These are phyloP conservation scores for Pseudopleuronectes americanus DNA, from an alignment of 2,797 vertebrate genomes.

Conservation along the genomic window DNA sequence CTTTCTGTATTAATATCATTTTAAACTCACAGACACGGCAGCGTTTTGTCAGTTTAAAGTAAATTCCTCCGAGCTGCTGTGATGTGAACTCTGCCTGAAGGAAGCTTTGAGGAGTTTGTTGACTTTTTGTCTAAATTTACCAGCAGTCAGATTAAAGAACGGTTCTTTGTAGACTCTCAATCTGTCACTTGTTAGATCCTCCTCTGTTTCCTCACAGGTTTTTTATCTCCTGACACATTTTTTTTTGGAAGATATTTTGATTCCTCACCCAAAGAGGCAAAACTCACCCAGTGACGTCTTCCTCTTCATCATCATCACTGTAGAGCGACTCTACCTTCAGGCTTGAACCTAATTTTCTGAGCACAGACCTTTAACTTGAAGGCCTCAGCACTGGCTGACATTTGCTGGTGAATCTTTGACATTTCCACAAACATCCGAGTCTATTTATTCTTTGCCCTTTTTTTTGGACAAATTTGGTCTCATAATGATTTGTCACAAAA, in stretches of 20 bases:
- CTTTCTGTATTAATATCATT: no score
- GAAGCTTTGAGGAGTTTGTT: slow-evolving; percentile 29
- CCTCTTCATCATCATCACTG: neutral
- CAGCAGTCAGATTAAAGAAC: slow-evolving; percentile 1
- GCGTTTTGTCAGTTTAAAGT: slow-evolving; percentile 32
- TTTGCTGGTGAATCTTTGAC: slow-evolving; percentile 40
- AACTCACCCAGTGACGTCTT: neutral
- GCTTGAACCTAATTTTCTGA: neutral
- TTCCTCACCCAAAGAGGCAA: neutral
- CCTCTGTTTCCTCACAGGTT: neutral
- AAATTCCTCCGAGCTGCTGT: slow-evolving; percentile 32
- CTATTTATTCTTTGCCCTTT: neutral
- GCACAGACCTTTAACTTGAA: slow-evolving; percentile 16
- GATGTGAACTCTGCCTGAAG: slow-evolving; percentile 35
- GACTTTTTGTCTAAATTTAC: slow-evolving; percentile 49
- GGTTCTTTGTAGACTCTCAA: slow-evolving; percentile 29
- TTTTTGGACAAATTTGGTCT: slow-evolving; percentile 2
- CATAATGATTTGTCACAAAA: neutral
- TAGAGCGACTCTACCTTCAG: neutral
- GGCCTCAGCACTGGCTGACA: slow-evolving; percentile 39
- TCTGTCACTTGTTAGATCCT: slow-evolving; percentile 29
- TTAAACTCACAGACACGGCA: neutral
- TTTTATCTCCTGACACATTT: slow-evolving; percentile 3
- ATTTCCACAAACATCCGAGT: slow-evolving; percentile 24
- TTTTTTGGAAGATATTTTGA: slow-evolving; percentile 28